Conservation (phyloP, 2,797 vertebrate species). For the Chaetophractus vellerosus region DNA sequence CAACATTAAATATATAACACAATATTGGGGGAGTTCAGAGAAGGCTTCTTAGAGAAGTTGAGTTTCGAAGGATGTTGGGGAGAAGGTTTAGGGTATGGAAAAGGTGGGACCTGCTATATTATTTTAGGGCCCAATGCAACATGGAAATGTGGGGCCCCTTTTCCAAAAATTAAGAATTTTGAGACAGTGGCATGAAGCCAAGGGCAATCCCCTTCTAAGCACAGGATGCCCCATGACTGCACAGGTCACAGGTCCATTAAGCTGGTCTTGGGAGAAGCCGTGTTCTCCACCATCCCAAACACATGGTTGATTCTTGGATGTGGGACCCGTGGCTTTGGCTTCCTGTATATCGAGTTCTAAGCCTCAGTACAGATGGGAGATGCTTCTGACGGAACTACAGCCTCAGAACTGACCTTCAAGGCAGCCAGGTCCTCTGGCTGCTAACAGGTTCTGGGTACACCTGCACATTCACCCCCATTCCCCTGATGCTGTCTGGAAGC, state of each 20-base stretch:
- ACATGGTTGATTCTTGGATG: background rate
- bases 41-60: constrained; percentile 30
- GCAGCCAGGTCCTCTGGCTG: background rate
- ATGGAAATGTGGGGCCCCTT: background rate
- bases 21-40: background rate
- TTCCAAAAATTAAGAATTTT: constrained; percentile 25
- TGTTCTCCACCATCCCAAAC: background rate
- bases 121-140: too few species aligned
- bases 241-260: background rate
- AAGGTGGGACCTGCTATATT: background rate
- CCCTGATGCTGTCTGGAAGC: background rate
- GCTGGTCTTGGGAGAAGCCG: background rate
- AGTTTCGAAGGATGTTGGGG: background rate
- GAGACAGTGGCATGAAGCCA: background rate
- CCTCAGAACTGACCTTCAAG: background rate
- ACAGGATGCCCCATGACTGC: rapidly evolving
- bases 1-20: background rate
- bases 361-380: background rate
- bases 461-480: background rate
- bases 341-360: background rate
- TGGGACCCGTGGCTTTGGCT: background rate
- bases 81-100: background rate
- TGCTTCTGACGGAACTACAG: background rate
- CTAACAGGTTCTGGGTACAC: background rate
- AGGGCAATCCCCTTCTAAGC: background rate